Evolutionary conservation across 2,888 invertebrate genomes (phyloP), one percentile per base, ranked within the genome.

Genomic region (Nebria salina): DNA sequence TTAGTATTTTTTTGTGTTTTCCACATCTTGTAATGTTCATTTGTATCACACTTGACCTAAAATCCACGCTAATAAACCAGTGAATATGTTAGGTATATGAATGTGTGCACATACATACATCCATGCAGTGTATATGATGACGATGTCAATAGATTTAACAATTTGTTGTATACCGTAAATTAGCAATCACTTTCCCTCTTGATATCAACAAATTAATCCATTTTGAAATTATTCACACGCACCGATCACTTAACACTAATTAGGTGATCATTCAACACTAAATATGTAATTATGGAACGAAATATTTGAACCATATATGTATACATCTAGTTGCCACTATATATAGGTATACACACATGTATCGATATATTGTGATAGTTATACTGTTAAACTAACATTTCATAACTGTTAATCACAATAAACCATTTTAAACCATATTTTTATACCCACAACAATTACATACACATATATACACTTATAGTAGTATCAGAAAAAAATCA

Each of bases 241-340:
- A 76, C 65, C 76, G 72, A 73, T 72, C 81, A 81, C 81, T 81
- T 81, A 81, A 74, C 76, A 81, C 73, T 81, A 81, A 81, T 81
- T 81, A 81, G 81, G 65, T 81, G 76, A 81, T 81, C 81, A 81
- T 81, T 81, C 81, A 34, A 81, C 81, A 81, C 81, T 81, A 81
- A 81, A 81, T 81, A 81, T 81, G 81, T 81, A 81, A 81, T 81
- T 81, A 81, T 81, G 25, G 73, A 81, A 75, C 81, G 81, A 65
- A 81, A 75, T 70, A 68, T 75, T 64, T 13, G 25, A 20, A 8
- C 54, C 41, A 34, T n/a, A 25, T 25, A 72, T 8, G 20, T 20
- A 20, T 20, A 20, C 20, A 20, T 20, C 20, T 20, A 13, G 9
- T 20, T 70, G 15, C 15, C 70, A 15, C 70, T 20, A 15, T n/a